A percentile compares a stretch with the other conserved stretches of the same genome.
These are phyloP conservation scores for Drosophila mulleri DNA, from an alignment of 2,888 invertebrate genomes.

Conservation along the genomic window DNA sequence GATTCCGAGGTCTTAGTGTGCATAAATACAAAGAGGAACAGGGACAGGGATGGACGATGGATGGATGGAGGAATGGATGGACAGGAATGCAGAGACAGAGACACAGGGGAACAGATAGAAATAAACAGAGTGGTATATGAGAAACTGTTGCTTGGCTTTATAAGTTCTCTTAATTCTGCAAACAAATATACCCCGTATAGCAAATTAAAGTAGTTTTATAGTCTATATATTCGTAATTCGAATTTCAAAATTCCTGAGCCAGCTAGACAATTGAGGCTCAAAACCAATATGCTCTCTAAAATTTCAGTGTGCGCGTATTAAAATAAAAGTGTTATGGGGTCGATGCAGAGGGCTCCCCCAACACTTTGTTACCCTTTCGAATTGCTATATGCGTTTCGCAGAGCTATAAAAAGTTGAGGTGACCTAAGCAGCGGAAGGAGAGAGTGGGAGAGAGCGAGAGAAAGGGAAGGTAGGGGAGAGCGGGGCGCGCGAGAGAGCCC, in stretches of 20 bases:
- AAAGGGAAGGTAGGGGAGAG: background rate
- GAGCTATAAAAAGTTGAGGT: constrained; percentile 35
- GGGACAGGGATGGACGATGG: background rate
- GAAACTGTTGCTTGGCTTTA: background rate
- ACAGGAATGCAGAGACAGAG: too few relatives aligned
- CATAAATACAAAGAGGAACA: background rate
- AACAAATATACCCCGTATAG: background rate
- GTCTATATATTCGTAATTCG: too few relatives aligned
- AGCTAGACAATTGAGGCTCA: background rate
- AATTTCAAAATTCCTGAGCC: too few relatives aligned
- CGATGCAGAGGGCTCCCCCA: background rate
- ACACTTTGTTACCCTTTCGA: constrained; percentile 36
- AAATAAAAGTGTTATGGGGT: constrained; percentile 6
- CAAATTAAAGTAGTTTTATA: too few relatives aligned
- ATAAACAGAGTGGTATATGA: background rate
- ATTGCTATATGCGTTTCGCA: constrained; percentile 23
- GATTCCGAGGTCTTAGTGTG: too few relatives aligned
- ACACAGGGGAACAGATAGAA: background rate
- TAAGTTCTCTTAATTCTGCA: too few relatives aligned
- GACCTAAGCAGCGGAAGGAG: constrained; percentile 39
- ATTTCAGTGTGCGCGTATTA: background rate
- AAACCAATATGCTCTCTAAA: background rate
- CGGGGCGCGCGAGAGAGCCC: background rate
- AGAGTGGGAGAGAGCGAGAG: constrained; percentile 1
- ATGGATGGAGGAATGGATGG: background rate